A percentile compares a stretch with the other conserved stretches of the same genome.
These are phyloP conservation scores for Dufourea novaeangliae DNA, from an alignment of 1,140 invertebrate species.

Conservation along the genomic window DNA sequence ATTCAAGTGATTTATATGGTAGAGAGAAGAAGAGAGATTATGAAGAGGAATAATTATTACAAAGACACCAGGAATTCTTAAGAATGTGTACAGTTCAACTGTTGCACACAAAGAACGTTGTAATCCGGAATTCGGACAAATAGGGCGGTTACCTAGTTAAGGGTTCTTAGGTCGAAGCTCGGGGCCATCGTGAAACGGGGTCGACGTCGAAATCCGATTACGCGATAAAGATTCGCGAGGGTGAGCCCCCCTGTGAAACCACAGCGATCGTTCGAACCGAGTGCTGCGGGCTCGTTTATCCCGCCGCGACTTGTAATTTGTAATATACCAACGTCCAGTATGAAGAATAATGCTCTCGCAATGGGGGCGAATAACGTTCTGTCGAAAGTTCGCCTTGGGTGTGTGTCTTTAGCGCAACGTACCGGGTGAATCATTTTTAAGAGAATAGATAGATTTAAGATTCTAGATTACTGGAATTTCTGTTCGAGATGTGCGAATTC, in stretches of 20 bases:
- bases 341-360: constrained; percentile 28
- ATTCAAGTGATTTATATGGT: no score
- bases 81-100: not conserved
- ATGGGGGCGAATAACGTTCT: not conserved
- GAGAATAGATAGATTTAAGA: no score
- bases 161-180: constrained; percentile 16
- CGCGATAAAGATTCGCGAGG: constrained; percentile 25
- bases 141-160: constrained; percentile 10
- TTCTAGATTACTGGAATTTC: no score
- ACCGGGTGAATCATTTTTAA: no score
- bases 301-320: constrained; percentile 11
- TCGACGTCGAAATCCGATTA: constrained; percentile 43
- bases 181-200: not conserved
- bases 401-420: not conserved
- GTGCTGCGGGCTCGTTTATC: constrained; percentile 14
- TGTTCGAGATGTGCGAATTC: no score
- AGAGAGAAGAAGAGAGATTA: no score
- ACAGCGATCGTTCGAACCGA: not conserved
- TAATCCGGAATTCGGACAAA: not conserved
- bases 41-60: no score
- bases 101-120: not conserved
- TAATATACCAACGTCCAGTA: constrained; percentile 2
- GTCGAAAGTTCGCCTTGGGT: constrained; percentile 22
- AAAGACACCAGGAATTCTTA: no score
- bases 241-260: not conserved